Percentiles rank a stretch among this genome's conserved stretches.
Conservation (phyloP, 2,888 invertebrate genomes). For the Eristalinus aeneus region DNA sequence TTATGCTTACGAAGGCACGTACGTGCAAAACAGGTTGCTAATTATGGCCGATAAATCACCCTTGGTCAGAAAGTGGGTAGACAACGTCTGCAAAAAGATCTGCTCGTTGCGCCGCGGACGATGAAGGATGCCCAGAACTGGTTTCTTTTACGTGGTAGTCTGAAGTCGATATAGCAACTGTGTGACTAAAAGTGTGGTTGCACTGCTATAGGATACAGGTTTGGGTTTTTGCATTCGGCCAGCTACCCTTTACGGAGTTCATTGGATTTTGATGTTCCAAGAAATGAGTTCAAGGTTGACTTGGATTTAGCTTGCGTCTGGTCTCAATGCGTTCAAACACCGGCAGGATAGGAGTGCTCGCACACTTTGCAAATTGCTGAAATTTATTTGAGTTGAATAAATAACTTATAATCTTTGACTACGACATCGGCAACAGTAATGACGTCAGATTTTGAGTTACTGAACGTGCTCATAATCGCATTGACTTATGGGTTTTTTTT, state of each 20-base stretch:
- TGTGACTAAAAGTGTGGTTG: not conserved
- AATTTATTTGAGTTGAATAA: not conserved
- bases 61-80: not conserved
- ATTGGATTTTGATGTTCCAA: not conserved
- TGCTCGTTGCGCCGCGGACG: not conserved
- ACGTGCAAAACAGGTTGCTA: conserved; percentile 41
- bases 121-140: not conserved
- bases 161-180: not conserved
- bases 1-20: not conserved
- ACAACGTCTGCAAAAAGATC: not conserved
- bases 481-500: too few species aligned
- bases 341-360: not conserved
- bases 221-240: conserved; percentile 5
- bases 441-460: not conserved
- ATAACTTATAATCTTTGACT: not conserved
- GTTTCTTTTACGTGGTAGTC: not conserved
- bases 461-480: too few species aligned
- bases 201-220: not conserved
- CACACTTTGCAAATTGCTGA: not conserved
- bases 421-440: not conserved
- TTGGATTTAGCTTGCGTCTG: not conserved
- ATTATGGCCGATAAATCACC: conserved; percentile 40
- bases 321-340: not conserved
- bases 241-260: conserved; percentile 1
- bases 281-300: conserved; percentile 7